Percentiles rank a stretch among this genome's conserved stretches.
phyloP scores from a whole-genome alignment of 2,113 vertebrate species.

The Limnothrissa miodon region DNA sequence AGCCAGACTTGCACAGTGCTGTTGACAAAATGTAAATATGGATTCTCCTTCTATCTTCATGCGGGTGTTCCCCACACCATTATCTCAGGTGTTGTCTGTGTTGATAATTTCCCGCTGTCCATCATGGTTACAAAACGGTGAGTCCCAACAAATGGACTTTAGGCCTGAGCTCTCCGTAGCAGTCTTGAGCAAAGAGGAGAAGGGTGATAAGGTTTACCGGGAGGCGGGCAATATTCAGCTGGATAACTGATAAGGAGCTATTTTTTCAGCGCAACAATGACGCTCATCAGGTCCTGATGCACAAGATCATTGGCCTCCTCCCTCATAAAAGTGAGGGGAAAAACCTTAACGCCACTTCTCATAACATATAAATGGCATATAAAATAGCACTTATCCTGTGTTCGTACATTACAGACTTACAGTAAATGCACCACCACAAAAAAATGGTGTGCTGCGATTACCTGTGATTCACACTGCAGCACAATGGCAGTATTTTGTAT shows the following conservation, averaged over 20 bases:
- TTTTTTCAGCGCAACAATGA: neutral
- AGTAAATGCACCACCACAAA: too few species aligned
- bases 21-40: neutral
- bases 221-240: neutral
- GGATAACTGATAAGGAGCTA: neutral
- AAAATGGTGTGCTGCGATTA: too few species aligned
- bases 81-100: neutral
- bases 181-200: neutral
- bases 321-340: neutral
- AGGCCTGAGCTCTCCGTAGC: neutral
- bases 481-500: too few species aligned
- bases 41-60: neutral
- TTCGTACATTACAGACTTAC: too few species aligned
- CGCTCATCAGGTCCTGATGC: neutral
- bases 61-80: neutral
- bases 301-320: neutral
- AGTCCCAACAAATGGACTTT: neutral
- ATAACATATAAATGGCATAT: neutral
- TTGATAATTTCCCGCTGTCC: neutral
- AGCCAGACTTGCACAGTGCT: neutral
- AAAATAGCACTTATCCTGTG: neutral
- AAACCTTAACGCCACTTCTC: neutral
- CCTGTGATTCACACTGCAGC: too few species aligned
- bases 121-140: neutral
- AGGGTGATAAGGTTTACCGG: neutral